phyloP scores from a whole-genome alignment of 1,140 invertebrate genomes.

The Saccostrea glomerata region DNA sequence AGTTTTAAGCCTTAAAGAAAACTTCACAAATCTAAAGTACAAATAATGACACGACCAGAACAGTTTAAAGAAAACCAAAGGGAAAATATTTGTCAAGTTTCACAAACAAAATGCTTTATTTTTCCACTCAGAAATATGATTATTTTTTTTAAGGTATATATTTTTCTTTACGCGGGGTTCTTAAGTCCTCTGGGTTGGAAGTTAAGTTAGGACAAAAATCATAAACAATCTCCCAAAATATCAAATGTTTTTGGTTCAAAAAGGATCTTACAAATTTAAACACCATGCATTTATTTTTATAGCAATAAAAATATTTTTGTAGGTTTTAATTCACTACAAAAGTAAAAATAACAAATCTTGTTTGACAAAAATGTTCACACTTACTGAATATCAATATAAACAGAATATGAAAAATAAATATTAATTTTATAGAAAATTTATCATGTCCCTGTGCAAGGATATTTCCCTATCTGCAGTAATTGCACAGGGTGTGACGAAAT shows the following conservation, averaged over 20 bases:
- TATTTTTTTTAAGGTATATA: background rate
- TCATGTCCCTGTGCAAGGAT: background rate
- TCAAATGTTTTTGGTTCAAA: slow-evolving; percentile 3
- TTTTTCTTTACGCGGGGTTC: background rate
- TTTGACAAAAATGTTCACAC: background rate
- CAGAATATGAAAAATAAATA: slow-evolving; percentile 6
- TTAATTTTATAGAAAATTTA: background rate
- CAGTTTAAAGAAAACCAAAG: background rate
- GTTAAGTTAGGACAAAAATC: background rate
- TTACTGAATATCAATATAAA: background rate
- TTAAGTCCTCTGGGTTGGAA: background rate
- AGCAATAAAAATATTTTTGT: background rate
- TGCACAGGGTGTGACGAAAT: background rate
- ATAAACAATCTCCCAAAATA: slow-evolving; percentile 8
- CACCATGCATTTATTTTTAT: background rate
- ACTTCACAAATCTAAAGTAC: slow-evolving; percentile 4
- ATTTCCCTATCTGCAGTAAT: slow-evolving; percentile 19
- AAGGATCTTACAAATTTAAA: background rate
- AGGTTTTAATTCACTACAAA: background rate
- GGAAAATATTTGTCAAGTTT: slow-evolving; percentile 32
- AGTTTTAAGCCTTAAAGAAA: slow-evolving; percentile 25
- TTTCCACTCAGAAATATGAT: slow-evolving; percentile 14
- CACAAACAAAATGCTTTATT: slow-evolving; percentile 21
- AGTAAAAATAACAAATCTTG: background rate
- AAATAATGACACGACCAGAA: slow-evolving; percentile 14